Conservation (phyloP, 2,888 invertebrate species). For the Sminthurides aquaticus region DNA sequence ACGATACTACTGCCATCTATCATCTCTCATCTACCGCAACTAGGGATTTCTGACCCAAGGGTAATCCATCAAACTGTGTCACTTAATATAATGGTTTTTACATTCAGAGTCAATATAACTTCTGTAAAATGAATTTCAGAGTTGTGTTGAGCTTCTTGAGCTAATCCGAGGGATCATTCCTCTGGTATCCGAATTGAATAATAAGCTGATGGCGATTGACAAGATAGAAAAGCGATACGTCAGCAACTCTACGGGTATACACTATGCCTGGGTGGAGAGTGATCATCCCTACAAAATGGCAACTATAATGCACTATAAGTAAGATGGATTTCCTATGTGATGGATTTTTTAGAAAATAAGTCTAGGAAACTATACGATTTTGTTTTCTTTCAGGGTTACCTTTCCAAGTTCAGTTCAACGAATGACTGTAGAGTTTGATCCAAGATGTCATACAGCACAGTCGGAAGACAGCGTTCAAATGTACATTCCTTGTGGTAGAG, state of each 20-base stretch:
- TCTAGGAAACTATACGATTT: not conserved
- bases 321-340: constrained; percentile 31
- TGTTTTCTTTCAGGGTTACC: constrained; percentile 54
- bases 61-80: constrained; percentile 48
- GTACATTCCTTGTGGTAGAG: constrained; percentile 47
- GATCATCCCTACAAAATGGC: constrained; percentile 94
- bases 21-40: constrained; percentile 74
- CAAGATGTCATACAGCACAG: constrained; percentile 84
- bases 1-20: constrained; percentile 74
- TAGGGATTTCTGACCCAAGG: constrained; percentile 72
- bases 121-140: constrained; percentile 51
- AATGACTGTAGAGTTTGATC: constrained; percentile 88
- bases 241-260: constrained; percentile 54
- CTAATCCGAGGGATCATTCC: constrained; percentile 82
- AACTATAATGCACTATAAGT: constrained; percentile 74
- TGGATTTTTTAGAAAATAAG: not conserved
- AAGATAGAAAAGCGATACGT: constrained; percentile 13
- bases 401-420: constrained; percentile 85
- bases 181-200: constrained; percentile 75
- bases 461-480: constrained; percentile 71
- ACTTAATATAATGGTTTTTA: not conserved
- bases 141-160: constrained; percentile 74
- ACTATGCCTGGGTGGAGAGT: constrained; percentile 87
- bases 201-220: constrained; percentile 22
- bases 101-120: not conserved